These are phyloP conservation scores for Scaptomyza tumidula DNA, from an alignment of 2,888 invertebrate genomes.

Conservation along the genomic window DNA sequence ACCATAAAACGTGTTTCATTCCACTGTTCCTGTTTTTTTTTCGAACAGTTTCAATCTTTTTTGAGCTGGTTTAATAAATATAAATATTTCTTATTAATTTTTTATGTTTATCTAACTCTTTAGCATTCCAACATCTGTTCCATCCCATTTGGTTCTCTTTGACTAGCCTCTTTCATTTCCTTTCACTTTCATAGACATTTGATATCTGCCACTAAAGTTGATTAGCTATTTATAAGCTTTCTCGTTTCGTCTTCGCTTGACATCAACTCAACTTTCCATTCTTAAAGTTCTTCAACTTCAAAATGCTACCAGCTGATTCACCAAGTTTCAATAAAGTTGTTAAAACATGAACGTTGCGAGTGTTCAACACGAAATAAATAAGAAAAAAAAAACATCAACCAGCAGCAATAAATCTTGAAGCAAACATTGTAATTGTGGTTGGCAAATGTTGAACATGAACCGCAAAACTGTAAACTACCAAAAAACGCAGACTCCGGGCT, in stretches of 20 bases:
- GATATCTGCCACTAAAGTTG: background rate
- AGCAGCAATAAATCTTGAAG: conserved; percentile 49
- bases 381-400: conserved; percentile 3
- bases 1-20: background rate
- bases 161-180: no score
- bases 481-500: conserved; percentile 26
- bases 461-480: conserved; percentile 32
- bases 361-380: conserved; percentile 13
- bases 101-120: no score
- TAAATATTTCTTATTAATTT: no score
- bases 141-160: background rate
- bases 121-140: no score
- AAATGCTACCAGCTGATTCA: conserved; percentile 1
- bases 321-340: conserved; percentile 19
- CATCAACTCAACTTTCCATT: no score
- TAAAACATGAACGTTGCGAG: conserved; percentile 15
- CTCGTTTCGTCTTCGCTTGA: background rate
- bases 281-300: background rate
- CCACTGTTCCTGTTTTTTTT: no score
- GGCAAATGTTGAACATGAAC: conserved; percentile 51
- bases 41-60: no score
- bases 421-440: conserved; percentile 61
- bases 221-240: background rate
- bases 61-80: no score
- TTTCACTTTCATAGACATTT: background rate